phyloP scores from a whole-genome alignment of 2,888 invertebrate species.

The Odontomyia ornata region DNA sequence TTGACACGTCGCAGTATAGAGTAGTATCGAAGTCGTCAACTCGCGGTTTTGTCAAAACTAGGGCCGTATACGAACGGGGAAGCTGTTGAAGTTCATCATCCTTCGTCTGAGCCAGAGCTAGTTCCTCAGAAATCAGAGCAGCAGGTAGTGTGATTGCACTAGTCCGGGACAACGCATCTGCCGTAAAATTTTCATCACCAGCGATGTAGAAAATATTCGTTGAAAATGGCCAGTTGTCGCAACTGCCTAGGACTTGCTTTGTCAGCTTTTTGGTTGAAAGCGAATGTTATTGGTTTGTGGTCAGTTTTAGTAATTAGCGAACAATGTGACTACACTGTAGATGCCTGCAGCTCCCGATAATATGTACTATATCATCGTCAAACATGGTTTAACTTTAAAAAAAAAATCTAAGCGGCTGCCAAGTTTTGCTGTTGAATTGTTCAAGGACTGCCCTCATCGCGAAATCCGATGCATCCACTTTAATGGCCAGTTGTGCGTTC shows the following conservation, averaged over 20 bases:
- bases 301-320: constrained; percentile 51
- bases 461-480: background rate
- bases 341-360: constrained; percentile 58
- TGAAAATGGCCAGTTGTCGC: constrained; percentile 53
- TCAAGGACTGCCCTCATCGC: too few relatives aligned
- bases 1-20: constrained; percentile 48
- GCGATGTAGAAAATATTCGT: constrained; percentile 7
- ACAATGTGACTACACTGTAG: constrained; percentile 57
- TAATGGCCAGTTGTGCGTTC: background rate
- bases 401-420: constrained; percentile 14
- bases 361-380: constrained; percentile 59
- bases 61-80: constrained; percentile 2
- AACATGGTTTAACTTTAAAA: constrained; percentile 54
- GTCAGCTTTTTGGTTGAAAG: constrained; percentile 55
- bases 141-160: background rate
- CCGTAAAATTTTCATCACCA: constrained; percentile 2
- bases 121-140: constrained; percentile 41
- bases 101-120: constrained; percentile 45
- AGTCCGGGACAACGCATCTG: background rate
- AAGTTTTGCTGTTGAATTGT: background rate
- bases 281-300: constrained; percentile 53
- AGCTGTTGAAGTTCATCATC: constrained; percentile 45
- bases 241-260: constrained; percentile 57
- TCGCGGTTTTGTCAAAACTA: constrained; percentile 23
- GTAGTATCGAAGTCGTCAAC: constrained; percentile 25